Conservation (phyloP, 2,113 vertebrate genomes). For the Malaclemys terrapin region DNA sequence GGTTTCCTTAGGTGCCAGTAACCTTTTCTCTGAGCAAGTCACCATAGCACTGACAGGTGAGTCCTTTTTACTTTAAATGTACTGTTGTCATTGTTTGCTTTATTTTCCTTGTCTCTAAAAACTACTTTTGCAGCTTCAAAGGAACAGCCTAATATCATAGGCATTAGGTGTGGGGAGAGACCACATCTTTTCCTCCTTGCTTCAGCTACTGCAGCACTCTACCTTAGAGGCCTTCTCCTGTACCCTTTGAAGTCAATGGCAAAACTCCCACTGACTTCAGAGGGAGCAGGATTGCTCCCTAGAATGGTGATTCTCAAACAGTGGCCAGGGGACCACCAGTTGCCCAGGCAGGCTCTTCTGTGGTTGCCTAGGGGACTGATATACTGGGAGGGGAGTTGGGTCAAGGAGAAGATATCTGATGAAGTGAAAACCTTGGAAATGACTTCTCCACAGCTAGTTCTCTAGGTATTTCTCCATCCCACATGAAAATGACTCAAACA, state of each 20-base stretch:
- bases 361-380: not conserved
- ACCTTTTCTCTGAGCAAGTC: not conserved
- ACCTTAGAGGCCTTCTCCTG: not conserved
- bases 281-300: not conserved
- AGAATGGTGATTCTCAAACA: not conserved
- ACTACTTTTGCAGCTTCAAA: not conserved
- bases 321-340: too few species aligned
- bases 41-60: not conserved
- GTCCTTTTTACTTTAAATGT: not conserved
- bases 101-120: not conserved
- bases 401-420: not conserved
- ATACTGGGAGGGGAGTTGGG: not conserved
- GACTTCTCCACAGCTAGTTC: not conserved
- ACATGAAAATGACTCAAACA: not conserved
- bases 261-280: not conserved
- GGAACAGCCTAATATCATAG: not conserved
- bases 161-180: not conserved
- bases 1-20: not conserved
- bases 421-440: not conserved
- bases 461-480: not conserved
- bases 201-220: not conserved
- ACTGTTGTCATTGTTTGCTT: not conserved
- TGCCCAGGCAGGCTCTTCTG: too few species aligned
- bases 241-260: not conserved
- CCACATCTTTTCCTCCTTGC: not conserved